A percentile compares a stretch with the other conserved stretches of the same genome.
phyloP scores from a whole-genome alignment of 2,113 vertebrate genomes.

The Carollia perspicillata region DNA sequence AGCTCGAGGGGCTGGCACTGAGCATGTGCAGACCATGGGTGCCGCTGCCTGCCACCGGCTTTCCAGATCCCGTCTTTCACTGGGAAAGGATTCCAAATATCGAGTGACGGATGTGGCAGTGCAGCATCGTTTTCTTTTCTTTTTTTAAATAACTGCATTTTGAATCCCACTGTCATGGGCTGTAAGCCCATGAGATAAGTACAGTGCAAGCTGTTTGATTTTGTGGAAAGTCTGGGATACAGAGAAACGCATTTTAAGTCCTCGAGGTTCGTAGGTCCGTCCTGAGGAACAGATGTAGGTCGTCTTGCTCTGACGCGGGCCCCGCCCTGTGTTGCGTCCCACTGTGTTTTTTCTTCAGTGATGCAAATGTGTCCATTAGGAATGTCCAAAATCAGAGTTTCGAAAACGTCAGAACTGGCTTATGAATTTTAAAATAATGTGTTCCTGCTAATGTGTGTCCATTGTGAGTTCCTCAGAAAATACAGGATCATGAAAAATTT shows the following conservation, averaged over 20 bases:
- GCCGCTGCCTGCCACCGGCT: background rate
- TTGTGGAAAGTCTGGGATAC: background rate
- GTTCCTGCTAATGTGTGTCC: background rate
- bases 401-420: background rate
- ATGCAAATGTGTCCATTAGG: background rate
- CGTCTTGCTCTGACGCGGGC: background rate
- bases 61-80: background rate
- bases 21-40: fast-evolving
- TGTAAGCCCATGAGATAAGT: background rate
- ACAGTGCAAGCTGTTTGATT: background rate
- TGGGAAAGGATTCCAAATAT: background rate
- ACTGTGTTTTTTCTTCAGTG: background rate
- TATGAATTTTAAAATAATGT: background rate
- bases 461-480: background rate
- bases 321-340: background rate
- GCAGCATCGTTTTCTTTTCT: fast-evolving
- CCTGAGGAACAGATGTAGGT: background rate
- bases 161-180: background rate
- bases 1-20: fast-evolving
- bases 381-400: background rate
- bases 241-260: background rate
- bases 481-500: background rate
- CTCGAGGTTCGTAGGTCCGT: background rate
- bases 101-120: fast-evolving
- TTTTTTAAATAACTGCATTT: background rate